Conservation (phyloP, 2,113 vertebrate species). For the Mastomys natalensis region DNA sequence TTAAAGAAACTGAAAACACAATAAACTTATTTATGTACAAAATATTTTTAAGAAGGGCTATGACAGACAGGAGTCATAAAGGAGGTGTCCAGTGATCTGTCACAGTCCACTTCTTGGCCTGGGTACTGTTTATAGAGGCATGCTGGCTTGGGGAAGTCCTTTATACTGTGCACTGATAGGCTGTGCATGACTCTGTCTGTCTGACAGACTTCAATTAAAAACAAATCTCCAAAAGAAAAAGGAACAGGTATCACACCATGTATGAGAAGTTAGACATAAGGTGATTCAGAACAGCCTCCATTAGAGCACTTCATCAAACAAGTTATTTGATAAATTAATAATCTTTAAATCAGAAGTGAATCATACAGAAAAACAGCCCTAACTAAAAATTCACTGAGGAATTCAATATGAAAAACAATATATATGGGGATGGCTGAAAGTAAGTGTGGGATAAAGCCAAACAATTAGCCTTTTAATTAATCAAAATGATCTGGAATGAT, state of each 20-base stretch:
- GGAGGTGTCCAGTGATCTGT: neutral
- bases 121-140: neutral
- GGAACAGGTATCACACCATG: neutral
- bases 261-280: neutral
- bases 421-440: neutral
- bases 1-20: neutral
- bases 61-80: neutral
- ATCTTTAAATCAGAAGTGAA: neutral
- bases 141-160: neutral
- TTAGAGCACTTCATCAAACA: neutral
- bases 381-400: constrained; percentile 25
- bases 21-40: neutral
- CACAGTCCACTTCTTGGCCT: neutral
- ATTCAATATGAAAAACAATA: neutral
- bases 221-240: neutral
- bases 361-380: neutral
- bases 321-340: neutral
- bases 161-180: no score
- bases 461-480: neutral
- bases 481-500: neutral
- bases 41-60: neutral
- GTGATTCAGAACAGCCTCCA: neutral
- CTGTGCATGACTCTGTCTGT: neutral
- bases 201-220: neutral
- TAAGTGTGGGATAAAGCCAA: neutral